Percentiles rank a stretch among this genome's conserved stretches.
These are phyloP conservation scores for Platichthys flesus DNA, from an alignment of 2,113 vertebrate genomes.

Conservation along the genomic window DNA sequence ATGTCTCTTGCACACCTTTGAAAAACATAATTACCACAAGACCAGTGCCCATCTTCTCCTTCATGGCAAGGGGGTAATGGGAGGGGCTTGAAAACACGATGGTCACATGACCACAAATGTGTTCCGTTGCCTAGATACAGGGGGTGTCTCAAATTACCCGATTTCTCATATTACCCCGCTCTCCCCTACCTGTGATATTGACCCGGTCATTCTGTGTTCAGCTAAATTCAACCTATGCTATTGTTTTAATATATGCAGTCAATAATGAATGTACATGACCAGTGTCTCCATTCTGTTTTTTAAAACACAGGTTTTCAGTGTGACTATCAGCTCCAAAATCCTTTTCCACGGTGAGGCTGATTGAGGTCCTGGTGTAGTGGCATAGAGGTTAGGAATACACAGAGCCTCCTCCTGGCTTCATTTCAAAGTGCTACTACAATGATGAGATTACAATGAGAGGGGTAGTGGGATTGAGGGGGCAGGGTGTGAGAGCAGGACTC, in stretches of 20 bases:
- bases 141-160: too few species aligned
- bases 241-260: not conserved
- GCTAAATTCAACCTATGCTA: not conserved
- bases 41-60: too few species aligned
- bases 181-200: not conserved
- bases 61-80: too few species aligned
- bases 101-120: too few species aligned
- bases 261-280: not conserved
- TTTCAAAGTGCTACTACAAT: constrained; percentile 73
- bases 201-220: not conserved
- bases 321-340: constrained; percentile 51
- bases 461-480: constrained; percentile 38
- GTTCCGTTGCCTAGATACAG: too few species aligned
- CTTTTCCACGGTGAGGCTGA: constrained; percentile 46
- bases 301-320: constrained; percentile 29
- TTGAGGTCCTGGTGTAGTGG: constrained; percentile 65
- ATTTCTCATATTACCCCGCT: too few species aligned
- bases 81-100: too few species aligned
- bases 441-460: constrained; percentile 71
- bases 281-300: not conserved
- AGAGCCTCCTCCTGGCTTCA: constrained; percentile 72
- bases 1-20: too few species aligned
- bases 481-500: constrained; percentile 42
- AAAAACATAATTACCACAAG: too few species aligned
- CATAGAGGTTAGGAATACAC: constrained; percentile 66